Conservation (phyloP, 2,888 invertebrate genomes). For the Tenthredo notha region DNA sequence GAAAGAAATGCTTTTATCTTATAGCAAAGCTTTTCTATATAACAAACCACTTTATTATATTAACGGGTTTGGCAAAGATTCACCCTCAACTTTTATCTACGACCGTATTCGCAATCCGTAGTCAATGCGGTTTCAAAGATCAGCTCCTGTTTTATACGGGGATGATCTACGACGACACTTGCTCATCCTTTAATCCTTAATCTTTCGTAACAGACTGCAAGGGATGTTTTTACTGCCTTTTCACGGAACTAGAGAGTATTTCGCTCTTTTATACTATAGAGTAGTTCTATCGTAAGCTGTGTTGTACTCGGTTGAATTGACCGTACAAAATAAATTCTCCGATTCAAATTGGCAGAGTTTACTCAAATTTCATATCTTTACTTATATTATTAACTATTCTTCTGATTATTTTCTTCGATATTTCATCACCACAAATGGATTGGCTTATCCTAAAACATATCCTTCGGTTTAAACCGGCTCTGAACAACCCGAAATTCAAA, state of each 20-base stretch:
- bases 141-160: conserved; percentile 29
- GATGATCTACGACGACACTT: conserved; percentile 32
- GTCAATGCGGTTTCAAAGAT: conserved; percentile 7
- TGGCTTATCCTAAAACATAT: neutral
- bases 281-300: neutral
- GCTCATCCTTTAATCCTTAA: conserved; percentile 31
- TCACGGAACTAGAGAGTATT: neutral
- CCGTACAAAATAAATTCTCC: neutral
- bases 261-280: conserved; percentile 15
- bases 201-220: conserved; percentile 38
- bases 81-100: neutral
- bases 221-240: conserved; percentile 26
- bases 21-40: neutral
- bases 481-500: conserved; percentile 2
- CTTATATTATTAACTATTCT: neutral
- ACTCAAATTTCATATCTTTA: neutral
- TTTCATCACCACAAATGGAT: neutral
- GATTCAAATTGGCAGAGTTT: neutral
- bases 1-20: neutral
- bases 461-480: neutral
- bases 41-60: conserved; percentile 1
- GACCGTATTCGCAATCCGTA: neutral
- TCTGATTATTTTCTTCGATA: neutral
- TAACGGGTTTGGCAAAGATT: conserved; percentile 35
- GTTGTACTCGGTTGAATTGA: neutral